Base-by-base conservation (phyloP, 2,113 vertebrate genomes). In the Aphelocoma coerulescens region DNA sequence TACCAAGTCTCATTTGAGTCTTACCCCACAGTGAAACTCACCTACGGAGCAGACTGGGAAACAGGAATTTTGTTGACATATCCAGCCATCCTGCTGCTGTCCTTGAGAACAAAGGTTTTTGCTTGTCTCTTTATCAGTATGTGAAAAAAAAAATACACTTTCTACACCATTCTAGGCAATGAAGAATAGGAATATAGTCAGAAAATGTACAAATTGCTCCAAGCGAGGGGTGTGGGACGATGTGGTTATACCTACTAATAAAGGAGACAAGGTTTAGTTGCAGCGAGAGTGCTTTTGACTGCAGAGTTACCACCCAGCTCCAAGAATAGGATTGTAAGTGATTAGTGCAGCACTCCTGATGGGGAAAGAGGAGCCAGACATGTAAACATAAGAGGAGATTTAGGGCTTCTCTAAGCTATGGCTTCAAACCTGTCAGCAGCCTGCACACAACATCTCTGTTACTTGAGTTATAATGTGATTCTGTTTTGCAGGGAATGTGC, bases 371-470 rank as follows among this genome's bases (percentile, higher is more conserved):
- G 23, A 76, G 58, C 52, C 39, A 96, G 71, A 81, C 91, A 37
- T 91, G 66, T 94, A 96, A 94, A 81, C 41, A 46, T 16, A 58
- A 80, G 76, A 73, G 19, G 41, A 85, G 76, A 88, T 92, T 94
- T 89, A 93, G 69, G 73, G 30, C 59, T 94, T 95, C 52, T 89
- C 57, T 85, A 93, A 94, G 79, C 54, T 84, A 22, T 30, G 35
- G 44, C 79, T 89, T 95, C 93, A 85, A 93, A 89, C 73, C 69
- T 95, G 88, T 97, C 95, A 94, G 69, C 93, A 94, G 46, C 76
- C 41, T 86, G 54, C 77, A 57, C 24, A 58, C 20, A 16, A 49
- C 7, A 7, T 95, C 73, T 83, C 93, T 94, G 79, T 93, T 92
- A 71, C 57, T 91, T 89, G 81, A 96, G 52, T 96, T 93, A 94